These are phyloP conservation scores for Apostichopus parvimensis DNA, from an alignment of 35 echinoderm and acorn worm species.

Conservation along the genomic window DNA sequence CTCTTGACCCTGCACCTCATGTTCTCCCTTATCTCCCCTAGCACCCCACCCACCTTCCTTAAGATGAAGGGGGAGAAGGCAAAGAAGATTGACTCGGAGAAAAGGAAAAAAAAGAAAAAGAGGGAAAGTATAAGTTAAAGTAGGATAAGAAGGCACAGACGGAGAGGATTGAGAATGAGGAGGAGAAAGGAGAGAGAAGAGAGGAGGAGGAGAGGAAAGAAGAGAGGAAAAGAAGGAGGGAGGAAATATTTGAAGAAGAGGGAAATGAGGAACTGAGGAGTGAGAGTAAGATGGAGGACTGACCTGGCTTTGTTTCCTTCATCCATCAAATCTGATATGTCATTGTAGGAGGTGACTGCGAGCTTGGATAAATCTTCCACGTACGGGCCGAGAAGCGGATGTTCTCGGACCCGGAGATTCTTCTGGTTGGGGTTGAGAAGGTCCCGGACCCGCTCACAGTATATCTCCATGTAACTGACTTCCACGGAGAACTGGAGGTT, in stretches of 20 bases:
- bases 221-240: not conserved
- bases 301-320: constrained; percentile 99
- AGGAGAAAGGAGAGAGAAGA: too few relatives aligned
- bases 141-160: not conserved
- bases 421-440: constrained; percentile 98
- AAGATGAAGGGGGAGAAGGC: too few relatives aligned
- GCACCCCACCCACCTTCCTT: too few relatives aligned
- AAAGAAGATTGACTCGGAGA: too few relatives aligned
- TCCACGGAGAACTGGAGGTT: constrained; percentile 89
- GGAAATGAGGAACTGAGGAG: too few relatives aligned
- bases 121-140: too few relatives aligned
- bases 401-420: constrained; percentile 91
- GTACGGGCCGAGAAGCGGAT: constrained; percentile 95
- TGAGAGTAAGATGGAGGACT: not conserved
- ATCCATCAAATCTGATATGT: constrained; percentile 95
- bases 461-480: constrained; percentile 99
- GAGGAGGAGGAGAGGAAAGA: not conserved
- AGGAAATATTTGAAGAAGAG: too few relatives aligned
- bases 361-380: constrained; percentile 98
- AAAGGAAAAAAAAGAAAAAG: too few relatives aligned
- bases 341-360: constrained; percentile 89
- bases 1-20: too few relatives aligned
- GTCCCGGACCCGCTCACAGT: constrained; percentile 96
- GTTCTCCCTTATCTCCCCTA: too few relatives aligned
- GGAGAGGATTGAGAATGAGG: too few relatives aligned